Evolutionary conservation across 2,113 vertebrate genomes (phyloP).

Genomic region (Callithrix jacchus): DNA sequence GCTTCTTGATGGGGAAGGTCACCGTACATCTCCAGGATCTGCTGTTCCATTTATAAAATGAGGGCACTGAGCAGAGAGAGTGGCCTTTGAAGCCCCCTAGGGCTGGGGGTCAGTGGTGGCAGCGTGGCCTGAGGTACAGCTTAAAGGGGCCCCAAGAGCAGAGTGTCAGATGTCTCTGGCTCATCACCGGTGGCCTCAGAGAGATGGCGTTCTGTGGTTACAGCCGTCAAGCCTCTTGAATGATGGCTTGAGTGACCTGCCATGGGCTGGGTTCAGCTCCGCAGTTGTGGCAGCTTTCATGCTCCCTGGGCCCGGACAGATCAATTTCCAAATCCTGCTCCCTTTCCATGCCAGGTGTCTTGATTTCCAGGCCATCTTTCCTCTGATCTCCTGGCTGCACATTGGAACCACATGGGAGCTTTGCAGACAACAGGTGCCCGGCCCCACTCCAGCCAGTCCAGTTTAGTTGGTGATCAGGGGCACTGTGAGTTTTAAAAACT

Average conservation of each 20-base stretch:
- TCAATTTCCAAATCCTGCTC: background rate
- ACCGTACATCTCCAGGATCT: accelerated
- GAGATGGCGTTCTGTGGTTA: background rate
- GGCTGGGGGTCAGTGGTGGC: no score
- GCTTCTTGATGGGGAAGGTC: background rate
- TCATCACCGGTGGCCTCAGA: background rate
- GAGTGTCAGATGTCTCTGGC: accelerated
- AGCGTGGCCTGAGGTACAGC: background rate
- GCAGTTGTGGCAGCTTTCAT: accelerated
- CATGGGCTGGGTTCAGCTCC: background rate
- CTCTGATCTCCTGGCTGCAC: background rate
- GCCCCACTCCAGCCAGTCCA: accelerated
- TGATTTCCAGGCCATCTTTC: background rate
- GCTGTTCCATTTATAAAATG: accelerated
- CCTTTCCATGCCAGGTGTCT: accelerated
- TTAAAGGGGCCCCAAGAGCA: accelerated
- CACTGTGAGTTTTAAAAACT: background rate
- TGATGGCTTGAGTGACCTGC: background rate
- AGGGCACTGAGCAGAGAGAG: background rate
- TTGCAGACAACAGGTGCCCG: accelerated
- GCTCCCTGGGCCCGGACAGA: background rate
- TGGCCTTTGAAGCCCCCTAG: background rate
- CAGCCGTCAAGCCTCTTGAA: background rate
- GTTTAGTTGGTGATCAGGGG: no score
- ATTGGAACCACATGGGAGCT: background rate